Evolutionary conservation across 92 coral and sea anemone genomes (phyloP).

Genomic region (Diadumene lineata): DNA sequence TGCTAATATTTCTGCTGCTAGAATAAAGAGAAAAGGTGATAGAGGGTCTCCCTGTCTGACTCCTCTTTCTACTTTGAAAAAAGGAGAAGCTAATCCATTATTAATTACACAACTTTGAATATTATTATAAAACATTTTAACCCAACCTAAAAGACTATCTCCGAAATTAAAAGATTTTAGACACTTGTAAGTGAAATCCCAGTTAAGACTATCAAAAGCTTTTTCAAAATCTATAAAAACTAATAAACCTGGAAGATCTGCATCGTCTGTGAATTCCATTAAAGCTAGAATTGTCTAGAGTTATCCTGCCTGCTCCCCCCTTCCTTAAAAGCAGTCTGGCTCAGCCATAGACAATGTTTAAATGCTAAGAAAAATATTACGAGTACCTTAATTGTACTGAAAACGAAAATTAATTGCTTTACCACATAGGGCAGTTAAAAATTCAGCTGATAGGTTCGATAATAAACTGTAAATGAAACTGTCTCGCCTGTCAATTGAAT

Average conservation of each 20-base stretch:
- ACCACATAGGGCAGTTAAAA: too few species aligned
- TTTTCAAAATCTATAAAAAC: conserved; percentile 19
- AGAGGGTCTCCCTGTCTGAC: conserved; percentile 32
- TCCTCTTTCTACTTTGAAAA: too few species aligned
- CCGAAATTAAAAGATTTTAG: conserved; percentile 19
- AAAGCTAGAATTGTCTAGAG: background rate
- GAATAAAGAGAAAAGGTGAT: conserved; percentile 24
- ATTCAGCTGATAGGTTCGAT: too few species aligned
- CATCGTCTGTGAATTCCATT: conserved; percentile 4
- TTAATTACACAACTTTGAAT: conserved; percentile 29
- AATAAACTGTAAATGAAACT: too few species aligned
- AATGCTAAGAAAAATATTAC: too few species aligned
- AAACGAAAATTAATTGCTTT: too few species aligned
- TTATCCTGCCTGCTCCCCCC: too few species aligned
- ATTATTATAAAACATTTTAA: conserved; percentile 21
- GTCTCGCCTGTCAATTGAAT: too few species aligned
- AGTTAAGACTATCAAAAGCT: conserved; percentile 14
- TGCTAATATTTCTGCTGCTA: conserved; percentile 25
- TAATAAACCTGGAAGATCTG: conserved; percentile 1
- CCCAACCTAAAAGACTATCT: conserved; percentile 13
- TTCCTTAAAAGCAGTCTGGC: too few species aligned
- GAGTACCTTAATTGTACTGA: too few species aligned
- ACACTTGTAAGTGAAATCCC: conserved; percentile 16
- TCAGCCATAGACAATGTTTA: too few species aligned
- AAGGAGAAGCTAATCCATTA: conserved; percentile 30